phyloP scores from a whole-genome alignment of 2,113 vertebrate species.

The Carassius carassius region DNA sequence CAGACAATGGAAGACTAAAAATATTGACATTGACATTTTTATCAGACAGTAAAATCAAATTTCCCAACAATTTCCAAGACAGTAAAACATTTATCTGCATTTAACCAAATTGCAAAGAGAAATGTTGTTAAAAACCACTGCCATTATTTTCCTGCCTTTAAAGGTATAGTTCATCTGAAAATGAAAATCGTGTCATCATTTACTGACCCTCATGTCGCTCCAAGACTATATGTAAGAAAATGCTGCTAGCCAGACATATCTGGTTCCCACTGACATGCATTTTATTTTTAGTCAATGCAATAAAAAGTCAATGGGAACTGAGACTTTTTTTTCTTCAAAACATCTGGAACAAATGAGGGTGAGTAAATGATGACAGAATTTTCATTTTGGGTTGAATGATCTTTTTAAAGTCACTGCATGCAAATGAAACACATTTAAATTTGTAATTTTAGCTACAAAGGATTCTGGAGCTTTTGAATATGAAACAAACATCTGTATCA shows the following conservation, averaged over 20 bases:
- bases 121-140: neutral
- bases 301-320: neutral
- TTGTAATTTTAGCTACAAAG: neutral
- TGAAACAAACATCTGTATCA: neutral
- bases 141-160: neutral
- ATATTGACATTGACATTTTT: constrained; percentile 1
- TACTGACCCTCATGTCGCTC: neutral
- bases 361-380: neutral
- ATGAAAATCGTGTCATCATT: no score
- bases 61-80: neutral
- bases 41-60: neutral
- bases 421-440: neutral
- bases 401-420: neutral
- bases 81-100: neutral
- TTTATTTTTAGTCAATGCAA: no score
- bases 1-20: neutral
- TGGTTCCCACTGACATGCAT: no score
- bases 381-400: neutral
- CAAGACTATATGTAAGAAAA: neutral
- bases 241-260: no score
- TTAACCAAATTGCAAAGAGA: neutral
- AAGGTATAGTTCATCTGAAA: no score
- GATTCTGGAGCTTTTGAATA: neutral
- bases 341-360: neutral
- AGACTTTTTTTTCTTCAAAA: neutral